Percentiles rank a stretch among this genome's conserved stretches.
phyloP scores from a whole-genome alignment of 1,140 invertebrate species.

The Odontomachus brunneus region DNA sequence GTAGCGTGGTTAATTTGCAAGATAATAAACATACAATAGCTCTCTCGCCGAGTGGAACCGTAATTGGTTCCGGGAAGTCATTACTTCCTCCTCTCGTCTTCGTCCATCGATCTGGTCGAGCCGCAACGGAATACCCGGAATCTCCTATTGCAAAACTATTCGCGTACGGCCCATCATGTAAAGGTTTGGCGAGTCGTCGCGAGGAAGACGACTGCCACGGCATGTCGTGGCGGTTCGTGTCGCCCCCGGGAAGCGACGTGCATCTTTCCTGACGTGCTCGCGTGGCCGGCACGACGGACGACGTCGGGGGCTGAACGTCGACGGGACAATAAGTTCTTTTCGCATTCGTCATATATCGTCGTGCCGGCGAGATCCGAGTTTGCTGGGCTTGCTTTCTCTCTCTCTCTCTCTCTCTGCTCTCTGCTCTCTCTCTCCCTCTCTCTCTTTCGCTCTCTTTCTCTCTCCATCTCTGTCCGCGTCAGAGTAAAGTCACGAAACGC shows the following conservation, averaged over 20 bases:
- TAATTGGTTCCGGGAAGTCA: slow-evolving; percentile 46
- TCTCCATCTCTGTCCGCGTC: slow-evolving; percentile 28
- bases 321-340: slow-evolving; percentile 48
- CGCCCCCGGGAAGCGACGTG: slow-evolving; percentile 48
- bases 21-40: slow-evolving; percentile 45
- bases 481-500: slow-evolving; percentile 46
- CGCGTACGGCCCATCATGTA: slow-evolving; percentile 38
- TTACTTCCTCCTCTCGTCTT: slow-evolving; percentile 27
- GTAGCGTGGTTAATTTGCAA: background rate
- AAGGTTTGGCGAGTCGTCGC: slow-evolving; percentile 37
- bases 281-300: slow-evolving; percentile 41
- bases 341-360: slow-evolving; percentile 48
- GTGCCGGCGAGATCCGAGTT: slow-evolving; percentile 18
- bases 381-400: background rate
- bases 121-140: slow-evolving; percentile 48
- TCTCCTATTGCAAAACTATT: slow-evolving; percentile 28
- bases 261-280: slow-evolving; percentile 59
- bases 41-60: background rate
- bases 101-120: slow-evolving; percentile 29
- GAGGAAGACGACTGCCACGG: slow-evolving; percentile 42
- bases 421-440: too few species aligned
- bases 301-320: slow-evolving; percentile 19
- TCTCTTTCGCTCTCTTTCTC: too few species aligned
- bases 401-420: too few species aligned
- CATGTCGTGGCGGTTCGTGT: slow-evolving; percentile 54